Evolutionary conservation across 2,888 invertebrate genomes (phyloP), one percentile per base, ranked within the genome.

Genomic region (Calliopum simillimum): DNA sequence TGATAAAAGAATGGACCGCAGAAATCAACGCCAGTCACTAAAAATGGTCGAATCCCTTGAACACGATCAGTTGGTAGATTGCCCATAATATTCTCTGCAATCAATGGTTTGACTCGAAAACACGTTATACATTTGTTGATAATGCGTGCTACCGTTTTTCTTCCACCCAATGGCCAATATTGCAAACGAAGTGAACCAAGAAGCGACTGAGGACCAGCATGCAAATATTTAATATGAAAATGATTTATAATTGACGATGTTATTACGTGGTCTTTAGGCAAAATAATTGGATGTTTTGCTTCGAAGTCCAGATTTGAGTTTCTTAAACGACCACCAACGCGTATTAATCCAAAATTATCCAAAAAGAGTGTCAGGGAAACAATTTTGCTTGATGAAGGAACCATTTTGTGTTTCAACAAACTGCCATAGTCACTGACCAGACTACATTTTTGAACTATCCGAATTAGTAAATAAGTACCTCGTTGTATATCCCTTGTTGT

Each of bases 211-310:
- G 51, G 68, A 33, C 68, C 61, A 58, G 68, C 55, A 53, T 55
- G 66, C 44, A 64, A 14, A 56, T 66, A 43, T 53, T 68, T 69
- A 12, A 55, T 13, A 47, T 69, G 73, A 56, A 67, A 69, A 41
- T 71, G 46, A 16, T 44, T 49, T 47, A 72, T 72, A 19, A 74
- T 56, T 16, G 75, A 53, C 3, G 53, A 53, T 3, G 72, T 73
- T 14, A 73, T 49, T 11, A 71, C 70, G 56, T 76, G 71, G 44
- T 62, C 41, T 53, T 71, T 75, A 6, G 73, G 75, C 56, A 74
- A 49, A 25, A 74, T 41, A 49, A 68, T 12, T 14, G 71, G 74
- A 55, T 72, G 71, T 23, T 68, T 61, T 11, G 68, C 65, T 6
- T 66, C 68, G 51, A 70, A 67, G 51, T n/a, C n/a, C n/a, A n/a